These are phyloP conservation scores for Temnothorax curvispinosus DNA, from an alignment of 1,140 invertebrate genomes.

Conservation along the genomic window DNA sequence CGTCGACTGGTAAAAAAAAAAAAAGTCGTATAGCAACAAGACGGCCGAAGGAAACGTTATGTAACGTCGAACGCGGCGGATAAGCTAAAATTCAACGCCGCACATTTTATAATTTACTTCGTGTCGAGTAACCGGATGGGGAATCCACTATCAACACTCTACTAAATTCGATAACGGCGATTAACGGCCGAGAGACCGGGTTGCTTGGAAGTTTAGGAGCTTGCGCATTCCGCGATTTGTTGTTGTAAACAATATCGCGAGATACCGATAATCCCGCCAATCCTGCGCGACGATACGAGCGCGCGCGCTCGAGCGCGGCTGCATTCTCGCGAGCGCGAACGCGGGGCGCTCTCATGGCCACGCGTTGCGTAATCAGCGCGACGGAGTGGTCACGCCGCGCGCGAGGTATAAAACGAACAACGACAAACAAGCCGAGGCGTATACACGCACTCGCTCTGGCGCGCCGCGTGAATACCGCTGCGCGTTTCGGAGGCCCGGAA, in stretches of 20 bases:
- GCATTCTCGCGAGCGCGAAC: conserved; percentile 63
- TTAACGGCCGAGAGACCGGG: no score
- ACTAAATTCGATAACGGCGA: not conserved
- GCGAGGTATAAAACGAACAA: conserved; percentile 80
- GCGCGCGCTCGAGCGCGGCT: conserved; percentile 57
- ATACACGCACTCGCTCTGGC: conserved; percentile 14
- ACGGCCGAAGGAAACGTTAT: conserved; percentile 5
- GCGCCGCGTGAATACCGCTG: conserved; percentile 75
- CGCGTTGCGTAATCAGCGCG: conserved; percentile 84
- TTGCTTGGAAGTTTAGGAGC: not conserved
- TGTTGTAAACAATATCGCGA: conserved; percentile 54
- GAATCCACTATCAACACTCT: not conserved
- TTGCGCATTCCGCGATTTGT: conserved; percentile 54
- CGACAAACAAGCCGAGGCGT: conserved; percentile 64
- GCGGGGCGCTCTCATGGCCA: conserved; percentile 82
- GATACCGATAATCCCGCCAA: conserved; percentile 49
- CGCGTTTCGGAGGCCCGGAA: conserved; percentile 68
- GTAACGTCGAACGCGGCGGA: not conserved
- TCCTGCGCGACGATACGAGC: not conserved
- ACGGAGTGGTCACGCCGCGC: conserved; percentile 76
- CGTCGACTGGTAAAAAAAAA: not conserved
- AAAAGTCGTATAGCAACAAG: conserved; percentile 18
- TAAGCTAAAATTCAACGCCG: not conserved
- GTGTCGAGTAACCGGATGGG: not conserved
- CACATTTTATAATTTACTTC: not conserved